Percentiles rank a stretch among this genome's conserved stretches.
Conservation (phyloP, 2,797 vertebrate genomes). For the Poeciliopsis paucimaculata region DNA sequence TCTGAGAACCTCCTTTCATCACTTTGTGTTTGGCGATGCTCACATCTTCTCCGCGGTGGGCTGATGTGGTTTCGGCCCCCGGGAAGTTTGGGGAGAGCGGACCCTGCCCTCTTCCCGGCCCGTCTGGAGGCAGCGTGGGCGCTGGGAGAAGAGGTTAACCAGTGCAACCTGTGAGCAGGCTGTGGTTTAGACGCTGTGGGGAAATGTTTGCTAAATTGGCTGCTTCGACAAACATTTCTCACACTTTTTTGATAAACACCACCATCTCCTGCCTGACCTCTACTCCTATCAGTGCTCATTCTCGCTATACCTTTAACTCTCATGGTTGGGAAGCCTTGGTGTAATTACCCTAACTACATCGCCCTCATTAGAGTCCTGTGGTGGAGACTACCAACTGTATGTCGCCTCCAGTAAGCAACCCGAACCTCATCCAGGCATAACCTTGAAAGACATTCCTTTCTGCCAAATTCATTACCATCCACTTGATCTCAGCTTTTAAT, state of each 20-base stretch:
- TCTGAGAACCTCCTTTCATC: constrained; percentile 49
- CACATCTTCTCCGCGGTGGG: constrained; percentile 44
- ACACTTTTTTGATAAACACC: constrained; percentile 46
- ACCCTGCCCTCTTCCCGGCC: constrained; percentile 45
- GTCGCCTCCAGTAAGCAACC: constrained; percentile 46
- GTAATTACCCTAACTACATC: constrained; percentile 69
- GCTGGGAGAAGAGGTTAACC: constrained; percentile 39
- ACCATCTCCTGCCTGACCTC: constrained; percentile 52
- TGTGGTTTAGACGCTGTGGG: constrained; percentile 46
- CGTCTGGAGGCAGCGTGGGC: constrained; percentile 55
- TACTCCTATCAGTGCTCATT: constrained; percentile 15
- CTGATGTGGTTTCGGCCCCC: constrained; percentile 60
- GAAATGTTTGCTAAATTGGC: constrained; percentile 49
- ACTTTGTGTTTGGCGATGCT: constrained; percentile 41
- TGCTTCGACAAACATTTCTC: constrained; percentile 41
- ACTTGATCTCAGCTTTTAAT: background rate
- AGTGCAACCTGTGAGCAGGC: constrained; percentile 44
- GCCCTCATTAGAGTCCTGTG: constrained; percentile 72
- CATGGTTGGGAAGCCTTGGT: constrained; percentile 50
- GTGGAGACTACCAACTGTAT: constrained; percentile 68
- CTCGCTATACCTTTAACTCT: constrained; percentile 42
- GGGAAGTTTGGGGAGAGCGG: constrained; percentile 41
- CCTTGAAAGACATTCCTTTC: constrained; percentile 44
- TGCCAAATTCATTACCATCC: constrained; percentile 2
- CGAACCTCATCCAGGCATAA: constrained; percentile 43